Evolutionary conservation across 2,113 vertebrate genomes (phyloP), one percentile per base, ranked within the genome.

Genomic region (Pollachius pollachius): DNA sequence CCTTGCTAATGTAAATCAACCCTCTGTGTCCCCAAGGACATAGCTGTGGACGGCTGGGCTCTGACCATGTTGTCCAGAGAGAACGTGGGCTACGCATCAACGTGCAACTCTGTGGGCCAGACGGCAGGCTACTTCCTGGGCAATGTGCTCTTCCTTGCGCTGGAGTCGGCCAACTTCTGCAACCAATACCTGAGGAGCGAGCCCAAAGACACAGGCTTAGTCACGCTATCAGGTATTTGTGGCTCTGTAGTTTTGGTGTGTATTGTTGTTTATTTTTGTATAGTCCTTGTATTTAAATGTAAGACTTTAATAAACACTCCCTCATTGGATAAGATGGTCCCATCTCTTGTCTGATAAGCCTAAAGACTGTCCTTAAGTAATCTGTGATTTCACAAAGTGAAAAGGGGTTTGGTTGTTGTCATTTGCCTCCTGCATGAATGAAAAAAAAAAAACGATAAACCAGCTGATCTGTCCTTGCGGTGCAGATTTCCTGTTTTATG

Each of bases 31-130:
- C 23, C 56, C 59, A 30, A 91, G 92, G 97, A 99, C 87, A 94
- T 99, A 15, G 97, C 96, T 0, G 97, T 99, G 75, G 97, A 99
- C 4, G 97, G 97, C 70, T 99, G 97, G 97, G 97, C 97, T 8
- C 89, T 99, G 7, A 99, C 97, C 5, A 99, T 99, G 97, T 77
- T 99, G 59, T 98, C 97, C 37, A 88, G 94, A 65, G 93, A 98
- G 82, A 99, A 99, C 18, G 97, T 99, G 76, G 97, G 97, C 27
- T 98, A 98, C 3, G 97, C 97, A 0, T 99, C 97, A 16, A 99
- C 97, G 0, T 99, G 97, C 87, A 99, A 99, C 90, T 98, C 97
- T 0, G 96, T 99, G 77, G 97, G 97, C 15, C 97, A 99, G 80
- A 99, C 97, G 0, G 96, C 97, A 0, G 97, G 97, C 1, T 99